A percentile compares a stretch with the other conserved stretches of the same genome.
Evolutionary conservation across 2,888 invertebrate species (phyloP).

Genomic region (Sesamia inferens): DNA sequence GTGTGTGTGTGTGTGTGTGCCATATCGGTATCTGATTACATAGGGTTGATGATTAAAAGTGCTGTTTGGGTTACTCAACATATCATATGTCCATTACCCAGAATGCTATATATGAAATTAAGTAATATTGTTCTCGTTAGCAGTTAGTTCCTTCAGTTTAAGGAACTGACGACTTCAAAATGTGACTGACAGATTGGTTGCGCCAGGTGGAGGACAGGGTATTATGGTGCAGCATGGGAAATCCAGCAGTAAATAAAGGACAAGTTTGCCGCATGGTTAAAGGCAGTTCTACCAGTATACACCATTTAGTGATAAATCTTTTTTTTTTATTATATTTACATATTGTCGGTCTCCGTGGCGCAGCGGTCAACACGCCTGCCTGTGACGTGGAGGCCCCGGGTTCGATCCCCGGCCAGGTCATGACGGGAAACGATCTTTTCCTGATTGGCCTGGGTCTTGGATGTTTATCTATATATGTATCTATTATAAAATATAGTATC

Average conservation of each 20-base stretch:
- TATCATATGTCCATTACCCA: not conserved
- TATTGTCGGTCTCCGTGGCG: no score
- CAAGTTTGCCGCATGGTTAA: not conserved
- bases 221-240: not conserved
- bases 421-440: no score
- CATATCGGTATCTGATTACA: constrained; percentile 15
- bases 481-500: no score
- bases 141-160: no score
- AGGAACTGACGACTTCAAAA: not conserved
- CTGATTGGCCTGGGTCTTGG: no score
- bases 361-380: no score
- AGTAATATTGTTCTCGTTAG: not conserved
- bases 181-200: not conserved
- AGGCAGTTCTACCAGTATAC: no score
- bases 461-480: no score
- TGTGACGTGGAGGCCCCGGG: no score
- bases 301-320: no score
- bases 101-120: not conserved
- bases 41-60: not conserved
- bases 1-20: constrained; percentile 22
- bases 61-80: constrained; percentile 8
- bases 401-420: no score
- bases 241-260: not conserved
- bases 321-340: no score
- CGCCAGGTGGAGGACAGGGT: not conserved